Evolutionary conservation across 2,888 invertebrate species (phyloP), one percentile per base, ranked within the genome.

Genomic region (Brachyptera putata): DNA sequence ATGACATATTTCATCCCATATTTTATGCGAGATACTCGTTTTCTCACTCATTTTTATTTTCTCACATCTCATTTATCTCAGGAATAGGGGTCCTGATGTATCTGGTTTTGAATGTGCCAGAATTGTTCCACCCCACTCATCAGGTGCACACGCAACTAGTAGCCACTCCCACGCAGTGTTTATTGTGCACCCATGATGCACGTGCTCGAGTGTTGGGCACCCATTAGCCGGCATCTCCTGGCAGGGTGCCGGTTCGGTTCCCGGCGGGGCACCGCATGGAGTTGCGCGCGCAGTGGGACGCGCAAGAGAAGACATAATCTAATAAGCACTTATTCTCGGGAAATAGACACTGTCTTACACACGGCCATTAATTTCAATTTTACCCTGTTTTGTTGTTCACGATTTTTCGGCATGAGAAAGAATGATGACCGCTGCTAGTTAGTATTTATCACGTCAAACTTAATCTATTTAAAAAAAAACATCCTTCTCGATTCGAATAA

Each of bases 321-420:
- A 61, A 60, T 63, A 63, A 63, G 57, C 41, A 61, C 57, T 57
- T 48, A 49, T 57, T 41, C 24, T 36, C 39, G 22, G 13, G 5
- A n/a, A 36, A 14, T 9, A 21, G 14, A 14, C 16, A 16, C 41
- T 18, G 34, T 37, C 49, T 36, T 58, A 48, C 24, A 48, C 55
- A 56, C 24, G 46, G 43, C 60, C 56, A 61, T 61, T 58, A 61
- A 58, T 62, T 62, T 62, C 62, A 62, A 62, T 62, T 62, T 49
- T 49, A 53, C 24, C 5, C 16, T 25, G 25, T 25, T 49, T 39
- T 49, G 22, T 49, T 49, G 53, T 22, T 30, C 53, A 53, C 53
- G 34, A 36, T 34, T 36, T 36, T 3, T 9, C 13, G 21, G 14
- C 34, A 34, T 36, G 13, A 18, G 36, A 34, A 34, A 22, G 46